Evolutionary conservation across 2,113 vertebrate species (phyloP), one percentile per base, ranked within the genome.

Genomic region (Nycticryphes semicollaris): DNA sequence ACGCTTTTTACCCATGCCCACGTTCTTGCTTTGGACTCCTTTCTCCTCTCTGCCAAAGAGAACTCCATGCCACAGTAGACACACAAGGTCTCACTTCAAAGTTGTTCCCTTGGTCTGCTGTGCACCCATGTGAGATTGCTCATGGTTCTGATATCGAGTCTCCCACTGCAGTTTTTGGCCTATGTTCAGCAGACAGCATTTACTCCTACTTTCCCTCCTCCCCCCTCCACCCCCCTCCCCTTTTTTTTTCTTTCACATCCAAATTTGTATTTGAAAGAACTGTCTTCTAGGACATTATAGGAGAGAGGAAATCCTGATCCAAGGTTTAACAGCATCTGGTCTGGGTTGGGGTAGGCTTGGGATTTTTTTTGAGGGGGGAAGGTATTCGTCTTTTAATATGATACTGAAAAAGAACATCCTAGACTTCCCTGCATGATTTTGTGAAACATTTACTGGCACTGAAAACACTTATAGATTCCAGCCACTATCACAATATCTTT

Each of bases 391-490:
- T 81, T 79, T 73, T 74, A 82, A 82, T 56, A 57, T n/a, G 69
- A 90, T 63, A 77, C n/a, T 45, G 45, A 83, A 94, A 93, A 90
- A 87, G 35, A 94, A 56, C 35, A 73, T 75, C 50, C 53, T 72
- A 91, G 50, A 64, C 56, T 78, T 93, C 70, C 27, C 35, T 81
- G 33, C 6, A 64, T 35, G 30, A 39, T 91, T 96, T 86, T 72
- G 35, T 90, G 77, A 96, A 97, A 93, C 47, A 66, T 84, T 92
- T 94, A 77, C 84, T 39, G 12, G 50, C 82, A 90, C 39, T 73
- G 51, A 96, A 90, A 95, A 92, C 66, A 76, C 43, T 73, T 70
- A 90, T 39, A 16, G 35, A 94, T 91, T 97, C 92, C 84, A 92
- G 82, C 64, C 69, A 80, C 48, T 91, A 63, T 56, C 84, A 41